Evolutionary conservation across 2,113 vertebrate genomes (phyloP).

Genomic region (Abramis brama): DNA sequence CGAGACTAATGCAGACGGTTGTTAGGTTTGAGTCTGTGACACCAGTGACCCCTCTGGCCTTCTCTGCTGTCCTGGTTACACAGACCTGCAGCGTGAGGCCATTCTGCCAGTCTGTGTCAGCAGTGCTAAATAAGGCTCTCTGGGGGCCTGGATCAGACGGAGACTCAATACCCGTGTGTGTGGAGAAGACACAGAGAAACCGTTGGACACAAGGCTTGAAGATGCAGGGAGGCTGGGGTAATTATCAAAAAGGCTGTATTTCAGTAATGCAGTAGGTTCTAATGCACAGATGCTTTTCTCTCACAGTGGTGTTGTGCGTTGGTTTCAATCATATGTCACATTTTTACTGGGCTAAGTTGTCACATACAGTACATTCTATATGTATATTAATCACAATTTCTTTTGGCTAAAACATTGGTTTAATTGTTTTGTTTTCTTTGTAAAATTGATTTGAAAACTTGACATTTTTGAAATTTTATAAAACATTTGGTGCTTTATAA

Average conservation of each 20-base stretch:
- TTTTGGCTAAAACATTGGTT: background rate
- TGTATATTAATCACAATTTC: background rate
- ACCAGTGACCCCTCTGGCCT: slow-evolving; percentile 19
- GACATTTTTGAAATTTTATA: background rate
- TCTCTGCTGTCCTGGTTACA: slow-evolving; percentile 8
- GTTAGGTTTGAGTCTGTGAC: slow-evolving; percentile 33
- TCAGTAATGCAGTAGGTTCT: background rate
- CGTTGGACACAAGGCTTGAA: background rate
- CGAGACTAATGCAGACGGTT: background rate
- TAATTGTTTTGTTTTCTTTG: background rate
- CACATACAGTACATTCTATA: background rate
- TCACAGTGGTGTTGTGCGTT: background rate
- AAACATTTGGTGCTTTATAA: background rate
- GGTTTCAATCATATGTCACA: background rate
- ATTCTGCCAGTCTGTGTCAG: slow-evolving; percentile 40
- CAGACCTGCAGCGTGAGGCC: background rate
- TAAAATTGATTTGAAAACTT: background rate
- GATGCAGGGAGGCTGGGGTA: background rate
- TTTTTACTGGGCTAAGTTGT: background rate
- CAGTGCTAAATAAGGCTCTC: slow-evolving; percentile 3
- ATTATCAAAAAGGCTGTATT: slow-evolving; percentile 1
- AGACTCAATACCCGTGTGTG: background rate
- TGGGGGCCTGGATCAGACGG: background rate
- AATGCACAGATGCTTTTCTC: background rate
- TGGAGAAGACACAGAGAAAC: background rate